Base-by-base conservation (phyloP, 2,888 invertebrate genomes). In the Morpho deidamia region DNA sequence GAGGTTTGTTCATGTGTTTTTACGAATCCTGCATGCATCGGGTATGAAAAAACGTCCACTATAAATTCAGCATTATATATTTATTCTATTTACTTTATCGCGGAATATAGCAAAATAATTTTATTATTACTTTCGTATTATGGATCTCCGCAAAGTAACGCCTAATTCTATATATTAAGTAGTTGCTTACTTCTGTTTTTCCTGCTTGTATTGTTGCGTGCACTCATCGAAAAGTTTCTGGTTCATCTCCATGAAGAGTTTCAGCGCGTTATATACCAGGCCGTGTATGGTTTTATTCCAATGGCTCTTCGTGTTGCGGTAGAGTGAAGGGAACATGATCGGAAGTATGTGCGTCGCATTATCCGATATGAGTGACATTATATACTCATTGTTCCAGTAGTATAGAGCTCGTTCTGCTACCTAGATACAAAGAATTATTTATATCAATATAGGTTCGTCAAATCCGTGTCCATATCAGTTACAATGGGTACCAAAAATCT, bases 191-290 rank as follows among this genome's bases (percentile, higher is more conserved):
- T 92, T 92, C 78, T 95, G 94, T 67, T 94, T 93, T 77, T 96
- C 96, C 80, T 96, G 95, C 72, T 96, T 95, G 83, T 96, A 98
- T 77, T 97, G 97, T 81, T 97, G 96, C 69, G 97, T 97, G 85
- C 99, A 98, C 91, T 99, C 99, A 82, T 99, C 99, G 82, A 99
- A 99, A 67, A 99, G 92, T 83, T 98, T 98, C 90, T 99, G 98
- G 91, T 99, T 99, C 99, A 99, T 99, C 90, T 99, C 99, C 99
- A 99, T 99, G 91, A 99, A 99, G 52, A 99, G 94, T 84, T 99
- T 99, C 70, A 99, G 94, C 71, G 99, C 99, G 91, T 99, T 99
- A 91, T 99, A 99, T 68, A 99, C 99, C 65, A 99, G 94, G 49
- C 99, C 99, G 74, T 99, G 97, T 70, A 99, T 99, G 59, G 99